Conservation (phyloP, 2,113 vertebrate species). For the Sapajus apella region DNA sequence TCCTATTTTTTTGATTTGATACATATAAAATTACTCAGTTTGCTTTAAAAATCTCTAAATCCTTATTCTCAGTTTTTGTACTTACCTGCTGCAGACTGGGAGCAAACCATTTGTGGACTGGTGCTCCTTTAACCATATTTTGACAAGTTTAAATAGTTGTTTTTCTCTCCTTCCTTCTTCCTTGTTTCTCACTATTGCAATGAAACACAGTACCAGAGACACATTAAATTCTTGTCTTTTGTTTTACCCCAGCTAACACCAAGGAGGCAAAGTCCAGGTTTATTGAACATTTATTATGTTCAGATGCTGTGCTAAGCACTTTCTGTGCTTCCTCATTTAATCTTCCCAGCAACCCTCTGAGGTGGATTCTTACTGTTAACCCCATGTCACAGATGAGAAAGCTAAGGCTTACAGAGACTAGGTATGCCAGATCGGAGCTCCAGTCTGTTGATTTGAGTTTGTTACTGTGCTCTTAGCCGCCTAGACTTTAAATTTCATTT, state of each 20-base stretch:
- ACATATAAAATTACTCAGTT: conserved; percentile 5
- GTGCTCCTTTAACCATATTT: background rate
- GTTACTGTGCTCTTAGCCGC: background rate
- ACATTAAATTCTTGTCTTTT: background rate
- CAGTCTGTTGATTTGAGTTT: background rate
- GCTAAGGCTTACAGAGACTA: background rate
- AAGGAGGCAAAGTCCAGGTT: background rate
- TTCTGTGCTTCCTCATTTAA: background rate
- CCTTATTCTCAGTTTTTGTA: background rate
- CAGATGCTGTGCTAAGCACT: background rate
- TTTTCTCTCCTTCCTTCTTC: background rate
- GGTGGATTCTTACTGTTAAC: background rate
- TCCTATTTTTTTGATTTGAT: background rate
- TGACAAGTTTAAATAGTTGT: background rate
- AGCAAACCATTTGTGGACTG: background rate
- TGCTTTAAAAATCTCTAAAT: conserved; percentile 21
- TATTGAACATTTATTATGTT: background rate
- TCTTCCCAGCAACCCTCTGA: background rate
- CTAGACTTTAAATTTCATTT: conserved; percentile 7
- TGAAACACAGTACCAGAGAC: background rate
- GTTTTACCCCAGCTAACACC: background rate
- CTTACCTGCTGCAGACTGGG: background rate
- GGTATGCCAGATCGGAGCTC: background rate
- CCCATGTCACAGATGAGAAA: background rate
- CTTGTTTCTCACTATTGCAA: background rate